Evolutionary conservation across 2,888 invertebrate species (phyloP).

Genomic region (Plemyria rubiginata): DNA sequence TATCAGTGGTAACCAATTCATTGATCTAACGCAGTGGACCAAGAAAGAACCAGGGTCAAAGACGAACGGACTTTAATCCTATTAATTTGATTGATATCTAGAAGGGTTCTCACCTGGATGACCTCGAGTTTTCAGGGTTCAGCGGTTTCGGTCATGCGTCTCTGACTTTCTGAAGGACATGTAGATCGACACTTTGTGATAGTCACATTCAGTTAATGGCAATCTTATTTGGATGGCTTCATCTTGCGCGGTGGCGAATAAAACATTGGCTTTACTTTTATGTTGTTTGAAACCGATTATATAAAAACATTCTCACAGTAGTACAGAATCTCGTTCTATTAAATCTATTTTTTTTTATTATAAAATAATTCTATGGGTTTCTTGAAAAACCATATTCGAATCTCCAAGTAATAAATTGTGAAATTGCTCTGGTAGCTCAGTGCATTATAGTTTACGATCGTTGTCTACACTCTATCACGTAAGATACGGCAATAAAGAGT

Average conservation of each 20-base stretch:
- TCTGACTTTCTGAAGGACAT: conserved; percentile 28
- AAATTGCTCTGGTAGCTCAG: conserved; percentile 11
- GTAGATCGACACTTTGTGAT: conserved; percentile 14
- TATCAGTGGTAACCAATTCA: no score
- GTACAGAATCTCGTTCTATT: no score
- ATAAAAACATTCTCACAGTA: no score
- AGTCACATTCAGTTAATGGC: conserved; percentile 1
- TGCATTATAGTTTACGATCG: conserved; percentile 19
- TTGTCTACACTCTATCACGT: conserved; percentile 13
- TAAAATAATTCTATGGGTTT: background rate
- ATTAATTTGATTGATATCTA: conserved; percentile 19
- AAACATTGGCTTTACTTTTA: no score
- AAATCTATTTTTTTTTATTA: no score
- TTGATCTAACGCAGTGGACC: background rate
- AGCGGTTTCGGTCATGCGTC: conserved; percentile 36
- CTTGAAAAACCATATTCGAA: conserved; percentile 1
- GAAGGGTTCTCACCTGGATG: conserved; percentile 36
- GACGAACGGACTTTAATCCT: conserved; percentile 4
- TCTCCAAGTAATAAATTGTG: conserved; percentile 13
- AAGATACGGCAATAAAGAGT: conserved; percentile 15
- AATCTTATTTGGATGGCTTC: conserved; percentile 1
- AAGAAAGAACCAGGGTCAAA: background rate
- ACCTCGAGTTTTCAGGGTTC: conserved; percentile 33
- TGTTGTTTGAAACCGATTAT: no score
- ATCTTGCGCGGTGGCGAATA: background rate